Evolutionary conservation across 2,113 vertebrate species (phyloP).

Genomic region (Cepphus grylle): DNA sequence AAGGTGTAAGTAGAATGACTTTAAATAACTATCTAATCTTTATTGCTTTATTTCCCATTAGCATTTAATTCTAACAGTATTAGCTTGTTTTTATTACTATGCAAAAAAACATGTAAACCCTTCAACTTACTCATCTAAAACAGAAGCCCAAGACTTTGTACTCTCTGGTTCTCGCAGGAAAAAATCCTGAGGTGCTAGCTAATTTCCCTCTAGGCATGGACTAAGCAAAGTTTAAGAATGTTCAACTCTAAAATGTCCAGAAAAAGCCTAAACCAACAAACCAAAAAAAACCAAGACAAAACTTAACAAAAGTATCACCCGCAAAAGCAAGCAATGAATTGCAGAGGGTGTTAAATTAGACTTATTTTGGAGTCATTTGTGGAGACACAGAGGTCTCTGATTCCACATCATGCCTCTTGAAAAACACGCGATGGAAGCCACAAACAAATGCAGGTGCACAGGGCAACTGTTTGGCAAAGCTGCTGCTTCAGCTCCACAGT

Average conservation of each 20-base stretch:
- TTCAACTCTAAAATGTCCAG: not conserved
- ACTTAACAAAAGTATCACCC: not conserved
- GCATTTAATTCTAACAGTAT: not conserved
- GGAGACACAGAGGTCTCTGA: not conserved
- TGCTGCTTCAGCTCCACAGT: not conserved
- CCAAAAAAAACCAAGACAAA: not conserved
- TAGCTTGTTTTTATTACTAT: not conserved
- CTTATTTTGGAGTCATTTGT: not conserved
- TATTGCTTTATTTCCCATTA: not conserved
- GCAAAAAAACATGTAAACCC: not conserved
- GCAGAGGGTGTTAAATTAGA: not conserved
- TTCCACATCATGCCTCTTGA: fast-evolving
- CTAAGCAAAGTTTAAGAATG: not conserved
- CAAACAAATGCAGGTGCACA: fast-evolving
- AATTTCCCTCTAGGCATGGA: not conserved
- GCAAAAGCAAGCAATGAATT: not conserved
- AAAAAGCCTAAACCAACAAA: not conserved
- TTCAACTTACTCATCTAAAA: not conserved
- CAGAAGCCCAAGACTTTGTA: not conserved
- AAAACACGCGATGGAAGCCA: not conserved
- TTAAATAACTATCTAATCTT: not conserved
- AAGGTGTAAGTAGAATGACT: not conserved
- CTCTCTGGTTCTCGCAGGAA: not conserved
- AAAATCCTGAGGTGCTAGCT: not conserved
- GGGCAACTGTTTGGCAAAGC: not conserved